These are phyloP conservation scores for Sebastes matsubarae DNA, from an alignment of 2,797 vertebrate genomes.

Conservation along the genomic window DNA sequence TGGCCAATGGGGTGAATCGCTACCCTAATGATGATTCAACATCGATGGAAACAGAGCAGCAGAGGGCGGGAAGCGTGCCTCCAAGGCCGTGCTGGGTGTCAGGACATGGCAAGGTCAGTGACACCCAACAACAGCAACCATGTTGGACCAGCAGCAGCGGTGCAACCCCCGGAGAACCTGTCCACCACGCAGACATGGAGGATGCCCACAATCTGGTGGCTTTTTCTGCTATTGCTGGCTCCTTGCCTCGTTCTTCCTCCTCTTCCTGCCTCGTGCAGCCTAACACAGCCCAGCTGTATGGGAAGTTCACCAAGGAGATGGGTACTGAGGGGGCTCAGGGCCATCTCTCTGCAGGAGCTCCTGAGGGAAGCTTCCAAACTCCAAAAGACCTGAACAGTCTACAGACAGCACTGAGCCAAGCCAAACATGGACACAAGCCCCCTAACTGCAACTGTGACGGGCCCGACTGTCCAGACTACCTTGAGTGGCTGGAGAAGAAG, in stretches of 20 bases:
- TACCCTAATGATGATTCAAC: conserved; percentile 74
- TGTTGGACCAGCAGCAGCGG: conserved; percentile 69
- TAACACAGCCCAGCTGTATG: conserved; percentile 87
- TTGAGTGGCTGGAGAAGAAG: conserved; percentile 97
- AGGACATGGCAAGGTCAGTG: conserved; percentile 71
- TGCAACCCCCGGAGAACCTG: conserved; percentile 54
- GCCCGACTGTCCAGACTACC: conserved; percentile 97
- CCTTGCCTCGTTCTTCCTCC: conserved; percentile 85
- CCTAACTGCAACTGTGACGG: conserved; percentile 97
- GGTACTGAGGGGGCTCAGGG: conserved; percentile 62
- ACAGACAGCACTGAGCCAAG: conserved; percentile 90
- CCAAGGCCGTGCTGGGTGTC: conserved; percentile 74
- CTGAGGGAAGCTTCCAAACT: conserved; percentile 61
- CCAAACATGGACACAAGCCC: conserved; percentile 94
- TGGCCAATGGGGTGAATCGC: conserved; percentile 89
- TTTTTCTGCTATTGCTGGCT: conserved; percentile 91
- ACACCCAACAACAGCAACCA: conserved; percentile 70
- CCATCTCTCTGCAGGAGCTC: conserved; percentile 58
- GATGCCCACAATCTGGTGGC: conserved; percentile 94
- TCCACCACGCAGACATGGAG: conserved; percentile 86
- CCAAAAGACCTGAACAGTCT: conserved; percentile 90
- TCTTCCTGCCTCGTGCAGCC: conserved; percentile 67
- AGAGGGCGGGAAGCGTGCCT: conserved; percentile 66
- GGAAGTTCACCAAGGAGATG: conserved; percentile 93
- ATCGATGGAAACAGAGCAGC: conserved; percentile 72